phyloP scores from a whole-genome alignment of 2,113 vertebrate genomes.

The Tachysurus fulvidraco region DNA sequence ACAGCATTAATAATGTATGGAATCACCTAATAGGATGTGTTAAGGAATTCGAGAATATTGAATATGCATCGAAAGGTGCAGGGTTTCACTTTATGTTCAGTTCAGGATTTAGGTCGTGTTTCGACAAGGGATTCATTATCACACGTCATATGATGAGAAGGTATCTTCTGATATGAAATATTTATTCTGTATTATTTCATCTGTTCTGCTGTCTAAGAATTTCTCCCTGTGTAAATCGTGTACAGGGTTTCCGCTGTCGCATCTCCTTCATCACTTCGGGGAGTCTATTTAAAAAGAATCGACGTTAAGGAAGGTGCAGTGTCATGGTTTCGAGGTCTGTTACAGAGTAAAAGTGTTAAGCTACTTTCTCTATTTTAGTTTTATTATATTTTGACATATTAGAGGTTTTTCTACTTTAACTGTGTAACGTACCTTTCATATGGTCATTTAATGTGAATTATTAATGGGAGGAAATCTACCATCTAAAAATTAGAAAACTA shows the following conservation, averaged over 20 bases:
- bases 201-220: neutral
- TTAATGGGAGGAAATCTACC: no score
- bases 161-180: neutral
- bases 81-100: neutral
- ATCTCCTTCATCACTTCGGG: neutral
- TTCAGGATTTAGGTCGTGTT: neutral
- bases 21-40: neutral
- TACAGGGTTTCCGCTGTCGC: neutral
- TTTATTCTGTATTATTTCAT: neutral
- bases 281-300: neutral
- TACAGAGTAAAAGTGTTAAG: no score
- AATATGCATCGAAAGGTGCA: neutral
- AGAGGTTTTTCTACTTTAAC: no score
- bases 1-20: slow-evolving; percentile 24
- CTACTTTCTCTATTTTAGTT: no score
- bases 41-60: neutral
- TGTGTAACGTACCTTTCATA: no score
- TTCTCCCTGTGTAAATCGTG: neutral
- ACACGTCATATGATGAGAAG: neutral
- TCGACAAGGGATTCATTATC: neutral
- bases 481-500: no score
- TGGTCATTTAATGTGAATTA: no score
- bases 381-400: no score
- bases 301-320: neutral
- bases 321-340: neutral